Evolutionary conservation across 1,140 invertebrate genomes (phyloP).

Genomic region (Augochlora pura): DNA sequence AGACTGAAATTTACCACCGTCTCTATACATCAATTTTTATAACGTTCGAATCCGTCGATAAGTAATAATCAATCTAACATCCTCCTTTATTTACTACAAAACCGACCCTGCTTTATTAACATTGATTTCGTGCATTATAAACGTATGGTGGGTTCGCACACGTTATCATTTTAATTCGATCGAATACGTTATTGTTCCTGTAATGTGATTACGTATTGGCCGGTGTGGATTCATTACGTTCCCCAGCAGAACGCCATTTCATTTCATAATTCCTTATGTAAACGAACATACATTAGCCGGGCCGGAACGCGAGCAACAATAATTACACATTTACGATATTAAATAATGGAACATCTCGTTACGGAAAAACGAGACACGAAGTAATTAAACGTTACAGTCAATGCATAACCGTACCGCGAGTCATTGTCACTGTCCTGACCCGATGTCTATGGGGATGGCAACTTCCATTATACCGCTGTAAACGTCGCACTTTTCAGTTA

Average conservation of each 20-base stretch:
- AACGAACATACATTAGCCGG: neutral
- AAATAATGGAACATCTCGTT: constrained; percentile 11
- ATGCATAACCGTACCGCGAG: no score
- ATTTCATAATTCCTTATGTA: constrained; percentile 23
- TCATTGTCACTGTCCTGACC: neutral
- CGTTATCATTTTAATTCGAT: constrained; percentile 22
- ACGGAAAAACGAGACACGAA: neutral
- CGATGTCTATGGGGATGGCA: neutral
- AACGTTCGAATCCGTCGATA: no score
- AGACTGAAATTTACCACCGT: no score
- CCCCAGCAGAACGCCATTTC: neutral
- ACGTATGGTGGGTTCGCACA: neutral
- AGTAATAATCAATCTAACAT: neutral
- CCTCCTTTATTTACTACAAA: neutral
- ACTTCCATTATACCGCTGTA: neutral
- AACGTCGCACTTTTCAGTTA: neutral
- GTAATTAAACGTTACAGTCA: constrained; percentile 18
- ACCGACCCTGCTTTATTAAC: neutral
- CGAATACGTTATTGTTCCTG: neutral
- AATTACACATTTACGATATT: constrained; percentile 7
- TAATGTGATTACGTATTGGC: neutral
- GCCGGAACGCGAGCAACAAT: neutral
- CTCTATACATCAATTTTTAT: no score
- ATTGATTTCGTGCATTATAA: neutral
- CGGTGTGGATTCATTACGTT: neutral